Percentiles rank a stretch among this genome's conserved stretches.
Conservation (phyloP, 1,140 invertebrate genomes). For the Zaprionus gabonicus region DNA sequence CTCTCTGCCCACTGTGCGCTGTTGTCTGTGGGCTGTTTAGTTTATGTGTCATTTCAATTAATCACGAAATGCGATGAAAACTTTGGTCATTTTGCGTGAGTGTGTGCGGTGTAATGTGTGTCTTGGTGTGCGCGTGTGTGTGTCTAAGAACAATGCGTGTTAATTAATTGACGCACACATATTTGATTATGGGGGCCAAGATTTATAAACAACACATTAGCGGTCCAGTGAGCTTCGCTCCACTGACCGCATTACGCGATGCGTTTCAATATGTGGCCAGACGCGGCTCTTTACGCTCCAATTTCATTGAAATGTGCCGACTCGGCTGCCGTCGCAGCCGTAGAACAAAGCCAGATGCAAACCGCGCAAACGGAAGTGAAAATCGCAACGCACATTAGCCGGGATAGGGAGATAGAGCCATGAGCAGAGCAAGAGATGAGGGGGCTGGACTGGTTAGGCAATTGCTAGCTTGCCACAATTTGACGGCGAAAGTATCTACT, state of each 20-base stretch:
- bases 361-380: slow-evolving; percentile 59
- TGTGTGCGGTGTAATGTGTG: slow-evolving; percentile 8
- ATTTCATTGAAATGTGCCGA: slow-evolving; percentile 47
- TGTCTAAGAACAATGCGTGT: slow-evolving; percentile 33
- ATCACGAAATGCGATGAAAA: slow-evolving; percentile 77
- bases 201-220: slow-evolving; percentile 62
- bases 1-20: slow-evolving; percentile 10
- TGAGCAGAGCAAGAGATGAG: neutral
- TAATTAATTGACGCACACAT: slow-evolving; percentile 73
- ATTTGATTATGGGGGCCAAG: slow-evolving; percentile 57
- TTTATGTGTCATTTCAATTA: slow-evolving; percentile 76
- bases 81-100: slow-evolving; percentile 47
- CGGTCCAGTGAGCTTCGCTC: slow-evolving; percentile 17
- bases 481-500: slow-evolving; percentile 41
- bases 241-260: slow-evolving; percentile 45
- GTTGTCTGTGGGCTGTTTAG: slow-evolving; percentile 24
- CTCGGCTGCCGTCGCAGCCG: slow-evolving; percentile 10
- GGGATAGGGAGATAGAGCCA: neutral
- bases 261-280: slow-evolving; percentile 43
- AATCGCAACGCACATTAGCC: slow-evolving; percentile 40
- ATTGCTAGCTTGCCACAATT: slow-evolving; percentile 63
- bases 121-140: neutral
- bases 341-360: slow-evolving; percentile 42
- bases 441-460: slow-evolving; percentile 3
- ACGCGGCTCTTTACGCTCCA: slow-evolving; percentile 43